Evolutionary conservation across 2,113 vertebrate species (phyloP).

Genomic region (Rhea americana): DNA sequence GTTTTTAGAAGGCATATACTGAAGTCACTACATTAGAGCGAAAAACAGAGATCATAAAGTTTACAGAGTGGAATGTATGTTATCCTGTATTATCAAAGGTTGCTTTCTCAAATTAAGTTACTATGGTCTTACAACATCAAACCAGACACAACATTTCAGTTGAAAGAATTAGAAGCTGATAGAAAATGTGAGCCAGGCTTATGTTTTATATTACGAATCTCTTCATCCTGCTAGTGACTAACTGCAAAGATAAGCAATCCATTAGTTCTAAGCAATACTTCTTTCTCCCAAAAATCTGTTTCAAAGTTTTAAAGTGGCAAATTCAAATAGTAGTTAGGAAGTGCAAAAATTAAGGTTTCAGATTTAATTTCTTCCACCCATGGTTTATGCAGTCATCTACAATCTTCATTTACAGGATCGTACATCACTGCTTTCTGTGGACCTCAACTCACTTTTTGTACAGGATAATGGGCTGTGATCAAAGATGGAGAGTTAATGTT

Average conservation of each 20-base stretch:
- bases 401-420: not conserved
- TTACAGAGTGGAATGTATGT: conserved; percentile 24
- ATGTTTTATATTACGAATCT: not conserved
- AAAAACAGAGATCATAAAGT: conserved; percentile 32
- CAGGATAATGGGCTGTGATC: not conserved
- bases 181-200: conserved; percentile 5
- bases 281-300: not conserved
- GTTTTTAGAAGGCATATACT: conserved; percentile 30
- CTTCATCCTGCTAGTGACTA: not conserved
- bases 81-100: conserved; percentile 29
- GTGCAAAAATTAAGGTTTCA: not conserved
- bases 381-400: not conserved
- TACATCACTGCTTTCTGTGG: not conserved
- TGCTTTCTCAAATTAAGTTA: not conserved
- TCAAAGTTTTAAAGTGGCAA: not conserved
- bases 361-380: not conserved
- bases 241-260: not conserved
- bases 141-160: conserved; percentile 12
- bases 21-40: not conserved
- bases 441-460: not conserved
- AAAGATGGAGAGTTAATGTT: not conserved
- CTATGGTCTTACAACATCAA: conserved; percentile 11
- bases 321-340: not conserved
- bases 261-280: not conserved
- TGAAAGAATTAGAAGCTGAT: not conserved